These are phyloP conservation scores for Lampris incognitus DNA, from an alignment of 2,113 vertebrate genomes.

Conservation along the genomic window DNA sequence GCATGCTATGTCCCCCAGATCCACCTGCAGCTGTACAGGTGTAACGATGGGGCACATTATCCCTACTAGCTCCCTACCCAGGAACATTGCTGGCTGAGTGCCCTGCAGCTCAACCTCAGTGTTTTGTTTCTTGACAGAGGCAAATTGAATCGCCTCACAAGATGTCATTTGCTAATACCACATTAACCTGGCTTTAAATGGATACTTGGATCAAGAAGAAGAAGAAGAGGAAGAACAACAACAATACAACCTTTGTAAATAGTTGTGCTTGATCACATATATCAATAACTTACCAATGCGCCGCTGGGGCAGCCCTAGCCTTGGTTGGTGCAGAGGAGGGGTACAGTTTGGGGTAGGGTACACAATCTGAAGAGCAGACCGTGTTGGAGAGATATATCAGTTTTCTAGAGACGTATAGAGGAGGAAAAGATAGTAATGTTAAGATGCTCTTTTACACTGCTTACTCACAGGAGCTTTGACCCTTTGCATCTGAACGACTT, in stretches of 20 bases:
- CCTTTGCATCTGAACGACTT: constrained; percentile 4
- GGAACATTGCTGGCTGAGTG: no score
- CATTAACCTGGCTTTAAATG: neutral
- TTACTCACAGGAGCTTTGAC: constrained; percentile 53
- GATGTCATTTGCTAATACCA: no score
- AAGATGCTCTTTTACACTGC: neutral
- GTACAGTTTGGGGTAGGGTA: neutral
- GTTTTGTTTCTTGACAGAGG: no score
- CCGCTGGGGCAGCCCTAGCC: neutral
- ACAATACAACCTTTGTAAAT: neutral
- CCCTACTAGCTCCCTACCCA: no score
- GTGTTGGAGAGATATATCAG: neutral
- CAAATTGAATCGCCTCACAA: no score
- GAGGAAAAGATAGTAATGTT: neutral
- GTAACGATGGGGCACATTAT: no score
- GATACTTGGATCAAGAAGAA: neutral
- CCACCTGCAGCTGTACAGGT: no score
- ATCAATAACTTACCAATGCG: constrained; percentile 39
- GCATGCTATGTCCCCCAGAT: no score
- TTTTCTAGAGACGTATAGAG: neutral
- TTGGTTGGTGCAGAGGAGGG: neutral
- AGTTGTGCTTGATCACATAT: neutral
- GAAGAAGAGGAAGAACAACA: no score
- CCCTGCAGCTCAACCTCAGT: no score
- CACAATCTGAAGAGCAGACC: neutral